Percentiles rank a stretch among this genome's conserved stretches.
Conservation (phyloP, 2,113 vertebrate species). For the Marmota monax region DNA sequence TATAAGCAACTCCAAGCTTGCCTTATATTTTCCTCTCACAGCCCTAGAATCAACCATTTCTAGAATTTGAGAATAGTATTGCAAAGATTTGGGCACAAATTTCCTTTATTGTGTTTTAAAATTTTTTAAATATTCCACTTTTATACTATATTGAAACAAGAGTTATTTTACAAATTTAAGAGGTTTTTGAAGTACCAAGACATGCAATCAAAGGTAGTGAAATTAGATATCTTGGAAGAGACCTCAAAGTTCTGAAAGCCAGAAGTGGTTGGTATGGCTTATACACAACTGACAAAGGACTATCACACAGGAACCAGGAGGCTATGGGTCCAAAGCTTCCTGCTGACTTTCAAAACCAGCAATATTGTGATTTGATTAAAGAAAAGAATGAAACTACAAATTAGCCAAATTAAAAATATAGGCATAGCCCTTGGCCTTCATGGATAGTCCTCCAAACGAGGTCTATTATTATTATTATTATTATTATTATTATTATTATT, state of each 20-base stretch:
- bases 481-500: too few species aligned
- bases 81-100: neutral
- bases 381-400: conserved; percentile 7
- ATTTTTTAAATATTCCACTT: neutral
- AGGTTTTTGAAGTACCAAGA: neutral
- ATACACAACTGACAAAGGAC: neutral
- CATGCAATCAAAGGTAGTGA: conserved; percentile 10
- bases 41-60: conserved; percentile 3
- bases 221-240: neutral
- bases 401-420: conserved; percentile 44
- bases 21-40: neutral
- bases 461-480: too few species aligned
- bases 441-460: neutral
- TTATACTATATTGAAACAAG: neutral
- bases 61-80: neutral
- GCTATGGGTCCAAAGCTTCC: conserved; percentile 38
- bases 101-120: conserved; percentile 35
- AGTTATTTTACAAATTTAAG: conserved; percentile 18
- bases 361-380: conserved; percentile 32
- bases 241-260: conserved; percentile 27
- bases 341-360: conserved; percentile 25
- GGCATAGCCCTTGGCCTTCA: neutral
- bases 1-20: neutral
- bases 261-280: neutral
- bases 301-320: neutral